These are phyloP conservation scores for Drosophila mayri DNA, from an alignment of 1,140 invertebrate species.

Conservation along the genomic window DNA sequence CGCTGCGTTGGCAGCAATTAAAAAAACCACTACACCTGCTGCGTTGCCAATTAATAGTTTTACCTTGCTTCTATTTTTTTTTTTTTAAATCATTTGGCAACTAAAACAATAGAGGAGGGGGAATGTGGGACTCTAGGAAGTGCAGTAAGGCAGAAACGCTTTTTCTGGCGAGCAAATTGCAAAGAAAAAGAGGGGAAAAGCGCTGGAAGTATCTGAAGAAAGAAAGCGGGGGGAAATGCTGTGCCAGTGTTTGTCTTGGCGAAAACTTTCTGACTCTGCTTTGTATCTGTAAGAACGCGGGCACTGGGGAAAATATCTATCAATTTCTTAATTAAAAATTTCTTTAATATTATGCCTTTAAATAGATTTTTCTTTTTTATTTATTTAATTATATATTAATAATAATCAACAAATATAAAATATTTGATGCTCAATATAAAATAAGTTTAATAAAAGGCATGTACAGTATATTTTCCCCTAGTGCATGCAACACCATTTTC, in stretches of 20 bases:
- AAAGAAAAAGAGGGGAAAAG: conserved; percentile 27
- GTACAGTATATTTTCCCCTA: not conserved
- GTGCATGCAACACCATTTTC: conserved; percentile 14
- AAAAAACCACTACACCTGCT: conserved; percentile 56
- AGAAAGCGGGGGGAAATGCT: conserved; percentile 21
- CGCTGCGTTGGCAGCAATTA: conserved; percentile 74
- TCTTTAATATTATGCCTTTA: not conserved
- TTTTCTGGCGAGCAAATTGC: conserved; percentile 34
- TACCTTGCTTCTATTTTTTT: conserved; percentile 6
- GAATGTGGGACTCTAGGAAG: conserved; percentile 1
- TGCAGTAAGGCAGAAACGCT: conserved; percentile 19
- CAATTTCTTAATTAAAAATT: not conserved
- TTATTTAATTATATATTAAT: not conserved
- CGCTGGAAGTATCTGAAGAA: conserved; percentile 33
- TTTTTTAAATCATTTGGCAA: conserved; percentile 53
- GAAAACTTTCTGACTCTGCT: conserved; percentile 46
- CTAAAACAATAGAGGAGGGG: conserved; percentile 22
- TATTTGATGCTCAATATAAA: not conserved
- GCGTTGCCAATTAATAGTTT: conserved; percentile 78
- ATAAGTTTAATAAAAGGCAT: not conserved
- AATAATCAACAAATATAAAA: not conserved
- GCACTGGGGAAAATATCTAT: not conserved
- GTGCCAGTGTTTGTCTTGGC: conserved; percentile 62
- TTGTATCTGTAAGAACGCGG: conserved; percentile 16
- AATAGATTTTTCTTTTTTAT: not conserved